phyloP scores from a whole-genome alignment of 2,113 vertebrate species.

The Corythoichthys haematopterus region DNA sequence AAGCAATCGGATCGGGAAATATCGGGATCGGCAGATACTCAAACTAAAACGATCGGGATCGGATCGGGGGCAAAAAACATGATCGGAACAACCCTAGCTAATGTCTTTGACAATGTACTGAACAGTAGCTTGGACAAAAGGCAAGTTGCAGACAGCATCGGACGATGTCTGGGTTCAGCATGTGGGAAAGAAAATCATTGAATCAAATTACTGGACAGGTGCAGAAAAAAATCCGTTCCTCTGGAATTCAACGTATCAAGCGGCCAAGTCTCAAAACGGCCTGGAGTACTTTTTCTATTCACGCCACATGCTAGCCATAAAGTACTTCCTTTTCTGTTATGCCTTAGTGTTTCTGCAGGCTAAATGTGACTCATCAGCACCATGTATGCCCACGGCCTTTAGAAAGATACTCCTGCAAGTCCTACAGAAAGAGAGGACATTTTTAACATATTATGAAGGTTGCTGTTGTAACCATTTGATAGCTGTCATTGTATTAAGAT shows the following conservation, averaged over 20 bases:
- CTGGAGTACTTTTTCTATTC: slow-evolving; percentile 20
- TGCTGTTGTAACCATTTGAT: no score
- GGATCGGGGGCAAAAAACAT: no score
- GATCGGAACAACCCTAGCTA: no score
- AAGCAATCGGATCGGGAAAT: no score
- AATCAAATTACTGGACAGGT: slow-evolving; percentile 46
- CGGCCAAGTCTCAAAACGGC: slow-evolving; percentile 15
- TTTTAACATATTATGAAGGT: slow-evolving; percentile 64
- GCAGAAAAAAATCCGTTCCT: slow-evolving; percentile 34
- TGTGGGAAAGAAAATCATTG: slow-evolving; percentile 29
- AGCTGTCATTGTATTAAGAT: no score
- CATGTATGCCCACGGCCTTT: slow-evolving; percentile 20
- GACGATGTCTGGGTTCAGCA: slow-evolving; percentile 41
- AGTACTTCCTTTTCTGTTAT: slow-evolving; percentile 51
- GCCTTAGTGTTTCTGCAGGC: slow-evolving; percentile 16
- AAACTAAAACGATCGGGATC: no score
- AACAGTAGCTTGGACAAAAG: slow-evolving; percentile 19
- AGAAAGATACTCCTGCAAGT: slow-evolving; percentile 51
- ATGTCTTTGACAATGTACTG: slow-evolving; percentile 37
- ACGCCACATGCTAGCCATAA: slow-evolving; percentile 30
- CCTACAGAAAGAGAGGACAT: slow-evolving; percentile 76
- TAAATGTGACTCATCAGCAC: slow-evolving; percentile 18
- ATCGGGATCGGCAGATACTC: no score
- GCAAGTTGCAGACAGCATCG: neutral
- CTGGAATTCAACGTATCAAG: slow-evolving; percentile 30